Conservation (phyloP, 2,113 vertebrate genomes). For the Fukomys damarensis region DNA sequence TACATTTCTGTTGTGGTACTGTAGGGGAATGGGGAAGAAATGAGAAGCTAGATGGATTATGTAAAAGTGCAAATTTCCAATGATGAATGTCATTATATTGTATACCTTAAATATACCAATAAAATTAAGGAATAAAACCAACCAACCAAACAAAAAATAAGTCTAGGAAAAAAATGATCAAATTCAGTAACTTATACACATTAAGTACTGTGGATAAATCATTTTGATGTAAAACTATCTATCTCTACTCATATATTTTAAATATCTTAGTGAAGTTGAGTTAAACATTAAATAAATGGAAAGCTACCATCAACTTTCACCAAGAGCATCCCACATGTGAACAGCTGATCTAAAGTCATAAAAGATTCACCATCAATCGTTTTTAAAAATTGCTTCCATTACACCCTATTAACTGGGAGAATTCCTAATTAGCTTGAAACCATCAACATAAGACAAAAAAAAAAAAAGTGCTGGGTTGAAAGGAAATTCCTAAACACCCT, state of each 20-base stretch:
- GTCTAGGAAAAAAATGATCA: background rate
- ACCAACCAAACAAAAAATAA: no score
- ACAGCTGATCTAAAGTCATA: background rate
- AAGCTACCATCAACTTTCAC: background rate
- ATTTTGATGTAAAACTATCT: background rate
- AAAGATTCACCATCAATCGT: background rate
- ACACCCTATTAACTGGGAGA: background rate
- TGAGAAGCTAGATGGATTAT: no score
- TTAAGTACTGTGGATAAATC: background rate
- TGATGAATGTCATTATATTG: no score
- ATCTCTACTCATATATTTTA: slow-evolving; percentile 23
- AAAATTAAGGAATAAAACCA: no score
- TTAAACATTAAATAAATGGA: background rate
- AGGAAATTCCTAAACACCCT: background rate
- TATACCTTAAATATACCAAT: no score
- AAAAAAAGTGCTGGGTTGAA: background rate
- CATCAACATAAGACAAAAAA: background rate
- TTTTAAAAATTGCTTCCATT: background rate
- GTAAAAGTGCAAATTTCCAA: no score
- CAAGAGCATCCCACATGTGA: background rate
- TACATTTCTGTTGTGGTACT: fast-evolving
- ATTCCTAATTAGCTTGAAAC: background rate
- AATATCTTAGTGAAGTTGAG: background rate
- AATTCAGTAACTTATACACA: background rate
- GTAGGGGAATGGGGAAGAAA: no score